phyloP scores from a whole-genome alignment of 2,113 vertebrate species.

The Urocolius indicus region DNA sequence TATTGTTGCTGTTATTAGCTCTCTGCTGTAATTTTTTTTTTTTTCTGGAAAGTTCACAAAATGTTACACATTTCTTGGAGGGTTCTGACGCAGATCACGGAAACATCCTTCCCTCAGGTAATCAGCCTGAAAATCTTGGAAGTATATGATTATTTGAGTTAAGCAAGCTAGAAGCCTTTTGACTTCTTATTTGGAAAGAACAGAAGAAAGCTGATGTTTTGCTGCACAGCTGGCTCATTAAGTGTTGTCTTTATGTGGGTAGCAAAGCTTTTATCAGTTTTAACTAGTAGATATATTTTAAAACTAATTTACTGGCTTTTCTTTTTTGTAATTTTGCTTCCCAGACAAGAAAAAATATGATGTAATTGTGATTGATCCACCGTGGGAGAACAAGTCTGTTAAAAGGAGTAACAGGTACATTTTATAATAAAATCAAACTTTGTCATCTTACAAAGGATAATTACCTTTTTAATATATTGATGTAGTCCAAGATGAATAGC shows the following conservation, averaged over 20 bases:
- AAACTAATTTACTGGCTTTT: neutral
- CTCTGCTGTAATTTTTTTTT: neutral
- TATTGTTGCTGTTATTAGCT: neutral
- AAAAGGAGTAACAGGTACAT: slow-evolving; percentile 92
- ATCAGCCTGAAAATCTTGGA: neutral
- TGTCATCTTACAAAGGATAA: neutral
- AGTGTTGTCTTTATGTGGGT: neutral
- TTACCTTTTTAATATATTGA: neutral
- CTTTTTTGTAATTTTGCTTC: slow-evolving; percentile 7
- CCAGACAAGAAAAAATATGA: slow-evolving; percentile 86
- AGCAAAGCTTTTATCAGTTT: neutral
- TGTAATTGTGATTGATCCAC: slow-evolving; percentile 92
- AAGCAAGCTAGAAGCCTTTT: neutral
- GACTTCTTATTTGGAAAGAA: neutral
- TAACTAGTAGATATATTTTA: neutral
- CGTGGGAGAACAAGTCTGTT: slow-evolving; percentile 97
- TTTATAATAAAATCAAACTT: neutral
- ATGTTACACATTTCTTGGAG: neutral
- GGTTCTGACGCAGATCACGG: neutral
- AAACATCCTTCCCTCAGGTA: neutral
- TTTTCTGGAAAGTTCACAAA: neutral
- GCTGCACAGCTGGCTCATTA: neutral
- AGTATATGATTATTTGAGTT: neutral
- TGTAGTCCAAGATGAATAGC: neutral
- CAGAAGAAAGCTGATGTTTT: neutral